Evolutionary conservation across 2,797 vertebrate genomes (phyloP).

Genomic region (Sebastolobus alascanus): DNA sequence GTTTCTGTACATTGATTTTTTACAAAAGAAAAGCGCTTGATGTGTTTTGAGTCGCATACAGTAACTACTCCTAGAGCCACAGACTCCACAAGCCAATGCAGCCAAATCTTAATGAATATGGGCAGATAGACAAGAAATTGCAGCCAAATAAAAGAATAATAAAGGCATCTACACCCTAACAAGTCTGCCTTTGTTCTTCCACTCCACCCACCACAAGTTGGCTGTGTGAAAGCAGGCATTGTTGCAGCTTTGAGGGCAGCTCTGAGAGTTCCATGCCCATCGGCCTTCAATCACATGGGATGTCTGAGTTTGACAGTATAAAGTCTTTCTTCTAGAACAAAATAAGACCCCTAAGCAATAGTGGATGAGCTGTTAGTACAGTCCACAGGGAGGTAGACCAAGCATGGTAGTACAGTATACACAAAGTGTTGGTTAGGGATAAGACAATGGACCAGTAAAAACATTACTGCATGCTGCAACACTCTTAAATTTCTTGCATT

Average conservation of each 20-base stretch:
- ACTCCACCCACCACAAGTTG: slow-evolving; percentile 81
- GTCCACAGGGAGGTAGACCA: slow-evolving; percentile 79
- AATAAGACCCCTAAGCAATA: slow-evolving; percentile 85
- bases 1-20: slow-evolving; percentile 45
- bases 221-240: slow-evolving; percentile 74
- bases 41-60: slow-evolving; percentile 52
- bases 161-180: slow-evolving; percentile 82
- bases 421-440: slow-evolving; percentile 80
- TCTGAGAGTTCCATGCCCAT: slow-evolving; percentile 86
- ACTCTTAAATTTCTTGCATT: slow-evolving; percentile 53
- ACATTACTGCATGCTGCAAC: slow-evolving; percentile 64
- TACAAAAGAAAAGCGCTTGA: slow-evolving; percentile 37
- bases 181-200: slow-evolving; percentile 83
- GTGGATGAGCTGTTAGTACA: slow-evolving; percentile 82
- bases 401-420: slow-evolving; percentile 72
- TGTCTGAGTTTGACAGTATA: slow-evolving; percentile 86
- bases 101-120: slow-evolving; percentile 77
- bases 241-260: slow-evolving; percentile 84
- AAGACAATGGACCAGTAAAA: slow-evolving; percentile 74
- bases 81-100: slow-evolving; percentile 51
- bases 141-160: slow-evolving; percentile 83
- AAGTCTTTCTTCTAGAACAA: slow-evolving; percentile 85
- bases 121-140: slow-evolving; percentile 72
- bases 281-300: slow-evolving; percentile 85
- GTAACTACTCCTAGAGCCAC: slow-evolving; percentile 42